Evolutionary conservation across 2,797 vertebrate genomes (phyloP), one percentile per base, ranked within the genome.

Genomic region (Carduelis carduelis): DNA sequence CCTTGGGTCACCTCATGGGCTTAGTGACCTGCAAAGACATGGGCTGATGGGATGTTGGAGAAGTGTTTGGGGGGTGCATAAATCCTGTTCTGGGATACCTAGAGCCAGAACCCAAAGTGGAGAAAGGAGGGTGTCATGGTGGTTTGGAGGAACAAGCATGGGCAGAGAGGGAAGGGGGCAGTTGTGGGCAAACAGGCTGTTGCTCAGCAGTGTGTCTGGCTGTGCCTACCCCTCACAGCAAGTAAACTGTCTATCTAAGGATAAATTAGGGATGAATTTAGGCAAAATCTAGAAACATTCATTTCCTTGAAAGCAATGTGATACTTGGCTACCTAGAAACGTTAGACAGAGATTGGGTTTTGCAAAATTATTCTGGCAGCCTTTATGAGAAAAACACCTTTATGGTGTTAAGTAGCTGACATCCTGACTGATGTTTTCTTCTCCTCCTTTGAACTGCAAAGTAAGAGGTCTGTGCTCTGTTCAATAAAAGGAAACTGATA

Each of bases 171-270:
- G 13, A 22, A 53, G 32, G 17, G 11, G 28, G 5, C 3, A 3
- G 14, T 4, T 44, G 12, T 26, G 28, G 18, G 50, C 37, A 19
- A 50, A 60, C 17, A 53, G 28, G 19, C 50, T 72, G 35, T 50
- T 76, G 37, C 14, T 74, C 30, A 41, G 60, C 39, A 43, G 28
- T 34, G 34, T 53, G 24, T 39, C 50, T 39, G 8, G 22, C 71
- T 7, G 1, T 79, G 37, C 59, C 37, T 47, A 14, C 6, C 18
- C 12, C 23, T 49, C 26, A 39, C 2, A 4, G 35, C 0, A 55
- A 55, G 13, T 55, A n/a, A n/a, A n/a, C 32, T 53, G 52, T 53
- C 19, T n/a, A n/a, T 21, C 30, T 55, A 22, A 55, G 57, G 12
- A 32, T 66, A 41, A 87, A 64, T 57, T 72, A 52, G 26, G 12